These are phyloP conservation scores for Drosophila serrata DNA, from an alignment of 1,140 invertebrate species.

Conservation along the genomic window DNA sequence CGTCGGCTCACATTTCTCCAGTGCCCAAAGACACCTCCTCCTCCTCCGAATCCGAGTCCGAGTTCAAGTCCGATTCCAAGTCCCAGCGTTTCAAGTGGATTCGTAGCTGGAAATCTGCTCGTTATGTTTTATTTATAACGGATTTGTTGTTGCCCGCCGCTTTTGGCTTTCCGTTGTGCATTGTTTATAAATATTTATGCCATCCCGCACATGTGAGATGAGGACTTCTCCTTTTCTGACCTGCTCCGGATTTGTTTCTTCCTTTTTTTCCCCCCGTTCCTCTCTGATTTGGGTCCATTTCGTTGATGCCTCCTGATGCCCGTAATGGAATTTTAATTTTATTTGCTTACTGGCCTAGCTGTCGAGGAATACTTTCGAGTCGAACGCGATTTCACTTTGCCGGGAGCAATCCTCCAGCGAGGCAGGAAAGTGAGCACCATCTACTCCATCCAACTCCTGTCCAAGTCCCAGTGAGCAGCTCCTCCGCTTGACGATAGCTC, in stretches of 20 bases:
- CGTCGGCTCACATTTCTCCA: constrained; percentile 55
- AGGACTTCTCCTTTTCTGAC: constrained; percentile 46
- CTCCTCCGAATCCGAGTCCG: not conserved
- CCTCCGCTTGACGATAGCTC: constrained; percentile 12
- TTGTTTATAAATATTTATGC: constrained; percentile 80
- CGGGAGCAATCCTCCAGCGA: not conserved
- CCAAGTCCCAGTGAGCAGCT: constrained; percentile 2
- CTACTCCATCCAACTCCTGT: not conserved
- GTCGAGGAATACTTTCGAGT: constrained; percentile 27
- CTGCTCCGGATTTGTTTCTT: constrained; percentile 37
- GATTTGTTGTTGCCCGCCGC: constrained; percentile 64
- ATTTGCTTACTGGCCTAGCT: constrained; percentile 36
- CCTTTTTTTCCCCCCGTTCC: not conserved
- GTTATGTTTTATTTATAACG: constrained; percentile 83
- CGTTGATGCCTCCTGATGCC: constrained; percentile 11
- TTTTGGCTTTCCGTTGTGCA: constrained; percentile 42
- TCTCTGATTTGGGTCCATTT: constrained; percentile 58
- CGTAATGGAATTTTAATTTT: constrained; percentile 73
- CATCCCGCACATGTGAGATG: constrained; percentile 9
- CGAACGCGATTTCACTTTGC: constrained; percentile 28
- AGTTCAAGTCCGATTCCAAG: constrained; percentile 34
- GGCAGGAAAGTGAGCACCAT: constrained; percentile 9
- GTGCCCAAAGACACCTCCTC: not conserved
- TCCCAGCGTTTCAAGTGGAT: constrained; percentile 63
- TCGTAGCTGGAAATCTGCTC: constrained; percentile 52